These are phyloP conservation scores for Drosophila lacteicornis DNA, from an alignment of 1,140 invertebrate species.

Conservation along the genomic window DNA sequence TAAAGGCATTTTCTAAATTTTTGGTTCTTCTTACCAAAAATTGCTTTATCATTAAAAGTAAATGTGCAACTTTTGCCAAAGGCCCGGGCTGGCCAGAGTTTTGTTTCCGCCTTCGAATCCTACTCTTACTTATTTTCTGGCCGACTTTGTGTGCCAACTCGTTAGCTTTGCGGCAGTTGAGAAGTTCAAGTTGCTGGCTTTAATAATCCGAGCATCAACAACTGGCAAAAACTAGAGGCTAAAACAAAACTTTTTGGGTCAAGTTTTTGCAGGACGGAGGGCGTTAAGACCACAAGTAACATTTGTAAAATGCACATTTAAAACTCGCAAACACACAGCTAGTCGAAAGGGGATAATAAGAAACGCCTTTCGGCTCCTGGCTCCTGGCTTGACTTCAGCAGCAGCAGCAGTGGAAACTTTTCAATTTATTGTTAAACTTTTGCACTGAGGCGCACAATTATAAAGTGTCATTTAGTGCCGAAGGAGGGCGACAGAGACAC, in stretches of 20 bases:
- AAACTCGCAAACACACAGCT: constrained; percentile 65
- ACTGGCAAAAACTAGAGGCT: constrained; percentile 65
- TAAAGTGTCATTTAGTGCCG: constrained; percentile 82
- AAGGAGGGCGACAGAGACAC: background rate
- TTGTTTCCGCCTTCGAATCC: constrained; percentile 33
- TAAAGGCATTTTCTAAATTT: constrained; percentile 18
- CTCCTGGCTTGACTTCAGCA: constrained; percentile 65
- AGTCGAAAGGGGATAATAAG: constrained; percentile 79
- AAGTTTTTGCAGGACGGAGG: constrained; percentile 49
- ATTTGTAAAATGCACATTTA: constrained; percentile 84
- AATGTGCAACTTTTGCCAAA: constrained; percentile 33
- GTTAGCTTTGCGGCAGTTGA: constrained; percentile 67
- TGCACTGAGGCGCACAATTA: constrained; percentile 82
- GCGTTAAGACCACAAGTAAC: constrained; percentile 80
- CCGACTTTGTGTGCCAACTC: constrained; percentile 57
- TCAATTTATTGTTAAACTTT: constrained; percentile 84
- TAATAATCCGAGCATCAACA: constrained; percentile 69
- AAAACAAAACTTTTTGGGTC: constrained; percentile 69
- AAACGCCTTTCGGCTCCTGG: constrained; percentile 68
- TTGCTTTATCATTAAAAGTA: constrained; percentile 57
- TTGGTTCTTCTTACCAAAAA: constrained; percentile 16
- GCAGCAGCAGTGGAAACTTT: constrained; percentile 74
- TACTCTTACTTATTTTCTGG: constrained; percentile 19
- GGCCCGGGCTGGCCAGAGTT: constrained; percentile 39
- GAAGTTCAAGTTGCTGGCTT: constrained; percentile 65